These are phyloP conservation scores for Umimayanthus chanpuru DNA, from an alignment of 92 coral and sea anemone species.

Conservation along the genomic window DNA sequence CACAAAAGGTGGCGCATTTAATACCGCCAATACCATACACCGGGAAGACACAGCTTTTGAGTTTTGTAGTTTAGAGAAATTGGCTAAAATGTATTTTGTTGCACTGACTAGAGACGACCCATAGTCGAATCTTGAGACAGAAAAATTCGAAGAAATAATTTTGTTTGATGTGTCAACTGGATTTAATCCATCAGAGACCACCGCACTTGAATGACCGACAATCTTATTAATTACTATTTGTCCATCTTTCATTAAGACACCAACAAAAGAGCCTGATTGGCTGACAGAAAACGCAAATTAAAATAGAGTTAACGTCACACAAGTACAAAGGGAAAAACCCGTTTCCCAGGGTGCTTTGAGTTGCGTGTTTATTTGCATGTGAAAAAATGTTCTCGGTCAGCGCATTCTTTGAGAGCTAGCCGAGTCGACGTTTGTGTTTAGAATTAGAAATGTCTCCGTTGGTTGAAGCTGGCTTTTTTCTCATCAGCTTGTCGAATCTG, in stretches of 20 bases:
- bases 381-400: background rate
- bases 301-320: background rate
- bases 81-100: no score
- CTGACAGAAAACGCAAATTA: background rate
- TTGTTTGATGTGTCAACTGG: conserved; percentile 9
- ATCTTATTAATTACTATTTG: background rate
- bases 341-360: conserved; percentile 20
- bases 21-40: no score
- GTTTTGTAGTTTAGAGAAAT: no score
- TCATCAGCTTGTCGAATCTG: background rate
- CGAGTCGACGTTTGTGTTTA: background rate
- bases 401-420: conserved; percentile 17
- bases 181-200: background rate
- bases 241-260: background rate
- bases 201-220: background rate
- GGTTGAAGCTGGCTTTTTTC: background rate
- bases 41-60: no score
- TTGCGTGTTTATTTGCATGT: conserved; percentile 9
- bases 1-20: background rate
- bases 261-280: background rate
- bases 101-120: background rate
- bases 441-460: background rate
- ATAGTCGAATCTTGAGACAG: background rate
- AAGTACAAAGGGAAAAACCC: conserved; percentile 26
- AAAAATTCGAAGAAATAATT: background rate